Percentiles rank a stretch among this genome's conserved stretches.
Evolutionary conservation across 2,888 invertebrate genomes (phyloP).

Genomic region (Dermolepida albohirtum): DNA sequence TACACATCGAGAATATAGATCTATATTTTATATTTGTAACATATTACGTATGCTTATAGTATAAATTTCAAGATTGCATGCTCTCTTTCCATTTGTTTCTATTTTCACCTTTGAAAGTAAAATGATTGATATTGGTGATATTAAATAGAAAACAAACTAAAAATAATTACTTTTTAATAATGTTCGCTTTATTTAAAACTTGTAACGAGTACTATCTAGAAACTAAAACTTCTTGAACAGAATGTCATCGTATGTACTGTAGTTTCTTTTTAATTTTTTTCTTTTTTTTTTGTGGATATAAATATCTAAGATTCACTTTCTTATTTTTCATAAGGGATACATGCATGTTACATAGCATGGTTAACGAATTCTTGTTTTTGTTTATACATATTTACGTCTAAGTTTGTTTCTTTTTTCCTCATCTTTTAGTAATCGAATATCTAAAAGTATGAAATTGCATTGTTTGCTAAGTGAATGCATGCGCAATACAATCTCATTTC

Average conservation of each 20-base stretch:
- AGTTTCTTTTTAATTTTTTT: slow-evolving; percentile 44
- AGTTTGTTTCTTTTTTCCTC: slow-evolving; percentile 48
- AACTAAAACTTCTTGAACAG: slow-evolving; percentile 53
- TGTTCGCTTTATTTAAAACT: slow-evolving; percentile 31
- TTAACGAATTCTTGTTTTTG: slow-evolving; percentile 57
- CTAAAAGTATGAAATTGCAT: slow-evolving; percentile 59
- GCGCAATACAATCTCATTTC: slow-evolving; percentile 61
- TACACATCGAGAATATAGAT: slow-evolving; percentile 24
- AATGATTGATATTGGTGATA: slow-evolving; percentile 42
- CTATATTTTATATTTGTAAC: slow-evolving; percentile 21
- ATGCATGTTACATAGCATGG: slow-evolving; percentile 65
- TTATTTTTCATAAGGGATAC: slow-evolving; percentile 57
- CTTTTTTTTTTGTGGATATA: slow-evolving; percentile 61
- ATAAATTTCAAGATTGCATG: slow-evolving; percentile 11
- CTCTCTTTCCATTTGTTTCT: too few species aligned
- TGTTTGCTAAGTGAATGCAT: slow-evolving; percentile 59
- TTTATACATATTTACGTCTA: slow-evolving; percentile 54
- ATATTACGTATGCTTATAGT: slow-evolving; percentile 29
- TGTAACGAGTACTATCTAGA: slow-evolving; percentile 58
- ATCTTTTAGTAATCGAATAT: slow-evolving; percentile 51
- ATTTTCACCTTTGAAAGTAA: slow-evolving; percentile 37
- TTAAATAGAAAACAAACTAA: slow-evolving; percentile 2
- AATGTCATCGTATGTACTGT: slow-evolving; percentile 12
- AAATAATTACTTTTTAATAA: slow-evolving; percentile 1
- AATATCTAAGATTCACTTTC: slow-evolving; percentile 59